Base-by-base conservation (phyloP, 2,797 vertebrate species). In the Rhabdophis nuchalis region DNA sequence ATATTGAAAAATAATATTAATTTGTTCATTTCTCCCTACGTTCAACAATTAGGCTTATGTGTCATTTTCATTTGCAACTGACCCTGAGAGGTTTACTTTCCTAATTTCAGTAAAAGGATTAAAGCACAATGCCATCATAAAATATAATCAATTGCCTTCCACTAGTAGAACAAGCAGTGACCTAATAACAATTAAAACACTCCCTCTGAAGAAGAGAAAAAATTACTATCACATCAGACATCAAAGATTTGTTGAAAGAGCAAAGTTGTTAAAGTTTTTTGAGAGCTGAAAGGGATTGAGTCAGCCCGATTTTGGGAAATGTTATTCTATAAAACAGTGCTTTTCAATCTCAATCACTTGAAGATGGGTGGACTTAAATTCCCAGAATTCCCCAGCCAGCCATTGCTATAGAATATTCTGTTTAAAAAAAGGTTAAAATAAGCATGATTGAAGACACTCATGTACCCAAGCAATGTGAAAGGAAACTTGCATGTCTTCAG, bases 1-100 rank as follows among this genome's bases (percentile, higher is more conserved):
- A 86, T 82, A 4, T 46, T 16, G 8, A 60, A 53, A 41, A 60
- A 87, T 89, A 77, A 16, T 72, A 52, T 90, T 93, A 77, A 91
- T 82, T 77, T 41, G 18, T 41, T 82, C 20, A 82, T 46, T 82
- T 72, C 32, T 36, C n/a, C 72, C 20, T 82, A 41, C 72, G 46
- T 82, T 82, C 72, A 72, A 32, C 6, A 46, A 46, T 9, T 82
- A 82, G 72, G 36, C 36, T 82, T 23, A 46, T 46, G 36, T 82
- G 72, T 41, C 72, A 11, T 41, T 46, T 82, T 72, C 14, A 72
- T 72, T 36, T 36, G 32, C 16, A 41, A 82, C 36, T 72, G 64
- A 77, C 36, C 20, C 36, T 77, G 72, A 77, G 18, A 77, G 20
- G 36, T 46, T 82, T 82, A 82, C 36, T 82, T 82, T 82, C 36